Percentiles rank a stretch among this genome's conserved stretches.
phyloP scores from a whole-genome alignment of 2,888 invertebrate species.

The Tipula unca region DNA sequence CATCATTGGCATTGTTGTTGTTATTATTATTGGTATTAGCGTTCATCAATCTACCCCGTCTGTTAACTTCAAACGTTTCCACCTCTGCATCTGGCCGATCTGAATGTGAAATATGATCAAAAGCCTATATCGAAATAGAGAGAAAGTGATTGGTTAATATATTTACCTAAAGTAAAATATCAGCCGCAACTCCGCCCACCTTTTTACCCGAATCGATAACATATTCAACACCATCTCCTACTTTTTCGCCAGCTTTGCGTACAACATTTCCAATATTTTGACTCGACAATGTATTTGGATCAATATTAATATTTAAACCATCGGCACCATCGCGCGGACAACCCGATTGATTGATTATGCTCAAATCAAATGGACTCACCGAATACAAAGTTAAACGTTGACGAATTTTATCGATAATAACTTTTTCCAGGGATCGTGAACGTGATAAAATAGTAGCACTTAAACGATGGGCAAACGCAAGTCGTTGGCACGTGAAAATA shows the following conservation, averaged over 20 bases:
- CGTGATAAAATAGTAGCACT: constrained; percentile 76
- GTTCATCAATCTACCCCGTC: background rate
- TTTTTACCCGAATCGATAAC: constrained; percentile 60
- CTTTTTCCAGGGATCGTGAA: constrained; percentile 59
- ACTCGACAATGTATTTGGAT: constrained; percentile 66
- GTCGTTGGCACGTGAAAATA: constrained; percentile 69
- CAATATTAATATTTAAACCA: constrained; percentile 60
- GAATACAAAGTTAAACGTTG: constrained; percentile 52
- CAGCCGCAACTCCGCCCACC: constrained; percentile 34
- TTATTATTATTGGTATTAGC: background rate
- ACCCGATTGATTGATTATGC: constrained; percentile 60
- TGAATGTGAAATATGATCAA: background rate
- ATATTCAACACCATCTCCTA: constrained; percentile 64
- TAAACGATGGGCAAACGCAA: constrained; percentile 61
- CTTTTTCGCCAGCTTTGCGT: constrained; percentile 60
- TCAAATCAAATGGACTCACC: constrained; percentile 69
- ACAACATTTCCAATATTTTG: constrained; percentile 63
- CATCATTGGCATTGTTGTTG: background rate
- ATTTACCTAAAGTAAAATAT: constrained; percentile 23
- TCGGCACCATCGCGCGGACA: constrained; percentile 54
- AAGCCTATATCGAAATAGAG: constrained; percentile 16
- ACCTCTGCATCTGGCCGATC: background rate
- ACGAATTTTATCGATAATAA: constrained; percentile 61
- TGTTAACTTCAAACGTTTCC: background rate
- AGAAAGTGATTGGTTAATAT: background rate